These are phyloP conservation scores for Nysson spinosus DNA, from an alignment of 2,888 invertebrate genomes.

Conservation along the genomic window DNA sequence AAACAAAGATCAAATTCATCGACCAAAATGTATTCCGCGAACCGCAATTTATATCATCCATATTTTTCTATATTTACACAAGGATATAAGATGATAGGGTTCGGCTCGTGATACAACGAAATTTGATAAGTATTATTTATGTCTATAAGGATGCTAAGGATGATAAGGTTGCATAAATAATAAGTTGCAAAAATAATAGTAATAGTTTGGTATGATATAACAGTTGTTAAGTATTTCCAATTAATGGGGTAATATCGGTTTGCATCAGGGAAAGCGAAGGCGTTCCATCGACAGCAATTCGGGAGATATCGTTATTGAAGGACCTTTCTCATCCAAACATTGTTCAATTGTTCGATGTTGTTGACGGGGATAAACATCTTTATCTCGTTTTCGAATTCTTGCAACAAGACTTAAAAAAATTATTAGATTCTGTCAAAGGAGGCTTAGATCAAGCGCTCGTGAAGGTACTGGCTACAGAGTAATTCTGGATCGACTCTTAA, in stretches of 20 bases:
- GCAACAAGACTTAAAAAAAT: constrained; percentile 94
- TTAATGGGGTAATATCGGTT: constrained; percentile 36
- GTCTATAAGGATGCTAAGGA: too few species aligned
- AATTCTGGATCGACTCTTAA: constrained; percentile 14
- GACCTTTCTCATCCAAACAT: constrained; percentile 94
- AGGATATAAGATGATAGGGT: too few species aligned
- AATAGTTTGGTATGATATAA: too few species aligned
- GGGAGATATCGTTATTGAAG: constrained; percentile 96
- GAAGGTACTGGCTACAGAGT: constrained; percentile 79
- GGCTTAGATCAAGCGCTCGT: constrained; percentile 82
- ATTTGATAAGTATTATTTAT: too few species aligned
- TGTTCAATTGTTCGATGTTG: constrained; percentile 93
- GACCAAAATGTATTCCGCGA: too few species aligned
- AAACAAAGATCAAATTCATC: too few species aligned
- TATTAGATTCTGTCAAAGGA: constrained; percentile 86
- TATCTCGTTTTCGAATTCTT: constrained; percentile 97
- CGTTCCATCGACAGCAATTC: constrained; percentile 97
- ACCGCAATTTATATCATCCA: not conserved
- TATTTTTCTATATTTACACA: not conserved
- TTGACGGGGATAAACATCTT: constrained; percentile 90
- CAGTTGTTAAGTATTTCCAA: not conserved
- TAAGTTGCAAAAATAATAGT: too few species aligned
- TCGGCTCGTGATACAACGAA: too few species aligned
- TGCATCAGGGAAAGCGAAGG: constrained; percentile 92
- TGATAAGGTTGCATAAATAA: too few species aligned